Evolutionary conservation across 2,888 invertebrate species (phyloP).

Genomic region (Tenthredo amoena): DNA sequence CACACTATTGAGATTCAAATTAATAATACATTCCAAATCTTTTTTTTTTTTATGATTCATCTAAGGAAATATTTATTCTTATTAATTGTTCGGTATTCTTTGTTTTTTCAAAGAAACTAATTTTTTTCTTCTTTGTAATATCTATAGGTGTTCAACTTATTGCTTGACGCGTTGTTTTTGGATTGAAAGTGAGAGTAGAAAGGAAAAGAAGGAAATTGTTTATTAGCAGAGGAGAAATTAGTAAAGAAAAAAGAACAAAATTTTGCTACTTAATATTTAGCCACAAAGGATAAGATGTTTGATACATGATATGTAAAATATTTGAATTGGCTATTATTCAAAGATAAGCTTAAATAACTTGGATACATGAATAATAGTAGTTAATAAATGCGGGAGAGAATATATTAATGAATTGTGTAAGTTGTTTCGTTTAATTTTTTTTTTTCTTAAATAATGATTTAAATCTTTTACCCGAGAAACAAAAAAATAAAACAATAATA

Average conservation of each 20-base stretch:
- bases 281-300: neutral
- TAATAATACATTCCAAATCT: neutral
- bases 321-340: neutral
- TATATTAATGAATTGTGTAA: slow-evolving; percentile 8
- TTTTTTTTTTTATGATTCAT: neutral
- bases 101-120: neutral
- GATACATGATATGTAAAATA: neutral
- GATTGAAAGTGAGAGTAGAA: neutral
- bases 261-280: neutral
- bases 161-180: neutral
- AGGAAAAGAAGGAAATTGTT: neutral
- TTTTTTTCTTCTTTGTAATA: neutral
- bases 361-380: slow-evolving; percentile 1
- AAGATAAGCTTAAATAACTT: neutral
- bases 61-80: neutral
- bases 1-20: neutral
- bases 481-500: neutral
- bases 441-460: neutral
- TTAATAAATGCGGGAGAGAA: neutral
- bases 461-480: neutral
- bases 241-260: neutral
- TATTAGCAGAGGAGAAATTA: neutral
- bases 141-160: neutral
- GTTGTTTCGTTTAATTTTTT: slow-evolving; percentile 5
- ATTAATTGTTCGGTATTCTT: neutral